Percentiles rank a stretch among this genome's conserved stretches.
These are phyloP conservation scores for Bombus haemorrhoidalis DNA, from an alignment of 1,140 invertebrate species.

Conservation along the genomic window DNA sequence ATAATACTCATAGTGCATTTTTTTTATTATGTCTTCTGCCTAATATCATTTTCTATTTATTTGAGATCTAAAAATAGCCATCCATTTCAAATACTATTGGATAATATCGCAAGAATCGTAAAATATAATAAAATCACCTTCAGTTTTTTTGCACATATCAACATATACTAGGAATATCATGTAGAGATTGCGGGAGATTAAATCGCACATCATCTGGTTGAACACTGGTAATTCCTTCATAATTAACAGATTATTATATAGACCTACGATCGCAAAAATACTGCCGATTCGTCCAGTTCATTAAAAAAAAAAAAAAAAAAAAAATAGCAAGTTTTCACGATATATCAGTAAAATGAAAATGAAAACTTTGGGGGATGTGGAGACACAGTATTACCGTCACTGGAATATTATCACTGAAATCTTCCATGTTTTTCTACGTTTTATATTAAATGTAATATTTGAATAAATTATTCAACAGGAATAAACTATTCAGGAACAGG, in stretches of 20 bases:
- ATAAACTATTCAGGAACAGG: neutral
- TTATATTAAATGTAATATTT: neutral
- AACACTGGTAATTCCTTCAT: too few species aligned
- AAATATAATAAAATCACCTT: too few species aligned
- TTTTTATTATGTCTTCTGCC: too few species aligned
- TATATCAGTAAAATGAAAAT: constrained; percentile 6
- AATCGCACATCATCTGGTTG: too few species aligned
- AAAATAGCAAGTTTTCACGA: neutral
- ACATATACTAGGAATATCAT: constrained; percentile 41
- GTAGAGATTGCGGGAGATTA: neutral
- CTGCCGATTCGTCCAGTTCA: too few species aligned
- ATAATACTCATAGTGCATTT: too few species aligned
- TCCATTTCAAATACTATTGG: too few species aligned
- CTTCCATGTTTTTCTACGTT: neutral
- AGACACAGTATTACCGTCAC: neutral
- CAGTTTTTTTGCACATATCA: constrained; percentile 44
- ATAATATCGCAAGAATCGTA: too few species aligned
- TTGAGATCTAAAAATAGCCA: too few species aligned
- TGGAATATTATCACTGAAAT: constrained; percentile 35
- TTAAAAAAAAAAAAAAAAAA: too few species aligned
- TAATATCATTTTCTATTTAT: too few species aligned
- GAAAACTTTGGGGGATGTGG: constrained; percentile 26
- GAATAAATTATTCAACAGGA: neutral
- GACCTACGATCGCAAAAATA: fast-evolving
- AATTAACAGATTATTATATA: too few species aligned